phyloP scores from a whole-genome alignment of 2,888 invertebrate species.

The Xestoiulus laeticollis region DNA sequence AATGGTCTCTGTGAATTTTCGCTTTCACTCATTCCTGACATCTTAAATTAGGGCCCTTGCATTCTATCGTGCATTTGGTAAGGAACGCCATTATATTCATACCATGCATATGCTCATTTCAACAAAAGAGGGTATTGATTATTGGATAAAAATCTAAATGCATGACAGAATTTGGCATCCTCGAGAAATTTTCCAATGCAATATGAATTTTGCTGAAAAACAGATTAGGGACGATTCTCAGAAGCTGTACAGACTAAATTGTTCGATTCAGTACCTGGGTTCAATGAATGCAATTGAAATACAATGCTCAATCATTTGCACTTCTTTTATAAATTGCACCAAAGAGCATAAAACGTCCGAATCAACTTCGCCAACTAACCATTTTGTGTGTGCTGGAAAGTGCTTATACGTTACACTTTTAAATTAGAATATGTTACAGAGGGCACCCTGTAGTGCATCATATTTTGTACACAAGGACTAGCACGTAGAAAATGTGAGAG shows the following conservation, averaged over 20 bases:
- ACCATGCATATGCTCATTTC: background rate
- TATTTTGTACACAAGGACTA: background rate
- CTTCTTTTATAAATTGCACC: background rate
- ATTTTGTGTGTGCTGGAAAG: too few relatives aligned
- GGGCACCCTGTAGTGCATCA: background rate
- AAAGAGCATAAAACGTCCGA: background rate
- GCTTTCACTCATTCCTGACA: background rate
- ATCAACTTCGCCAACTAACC: background rate
- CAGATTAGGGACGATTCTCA: background rate
- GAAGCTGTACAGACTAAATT: background rate
- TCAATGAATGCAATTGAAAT: background rate
- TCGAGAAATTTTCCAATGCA: background rate
- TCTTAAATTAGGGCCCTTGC: background rate
- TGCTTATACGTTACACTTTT: too few relatives aligned
- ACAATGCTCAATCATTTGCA: background rate
- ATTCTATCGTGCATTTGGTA: background rate
- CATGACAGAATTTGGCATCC: background rate
- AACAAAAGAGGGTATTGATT: background rate
- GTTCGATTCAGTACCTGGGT: background rate
- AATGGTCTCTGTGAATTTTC: background rate
- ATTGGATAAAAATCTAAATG: background rate
- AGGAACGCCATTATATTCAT: background rate
- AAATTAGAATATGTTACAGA: too few relatives aligned
- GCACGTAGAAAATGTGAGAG: background rate
- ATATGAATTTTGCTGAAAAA: background rate